phyloP scores from a whole-genome alignment of 2,888 invertebrate genomes.

The Dryobota labecula region DNA sequence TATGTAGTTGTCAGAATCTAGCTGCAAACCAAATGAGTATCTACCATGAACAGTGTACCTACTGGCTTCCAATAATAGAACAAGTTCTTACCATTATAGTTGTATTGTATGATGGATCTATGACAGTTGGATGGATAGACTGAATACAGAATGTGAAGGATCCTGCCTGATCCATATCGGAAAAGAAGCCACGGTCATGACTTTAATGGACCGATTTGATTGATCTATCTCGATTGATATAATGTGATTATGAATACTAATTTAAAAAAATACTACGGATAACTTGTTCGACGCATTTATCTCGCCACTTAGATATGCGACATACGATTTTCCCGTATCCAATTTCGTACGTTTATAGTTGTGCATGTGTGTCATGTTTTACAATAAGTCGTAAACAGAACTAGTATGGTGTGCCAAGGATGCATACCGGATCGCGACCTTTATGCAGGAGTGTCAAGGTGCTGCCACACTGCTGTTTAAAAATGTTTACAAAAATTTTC shows the following conservation, averaged over 20 bases:
- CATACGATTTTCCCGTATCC: conserved; percentile 29
- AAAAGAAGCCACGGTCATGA: neutral
- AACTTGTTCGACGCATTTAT: conserved; percentile 8
- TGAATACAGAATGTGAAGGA: conserved; percentile 15
- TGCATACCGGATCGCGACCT: conserved; percentile 22
- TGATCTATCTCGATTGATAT: conserved; percentile 1
- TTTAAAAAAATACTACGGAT: conserved; percentile 19
- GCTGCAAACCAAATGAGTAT: too few relatives aligned
- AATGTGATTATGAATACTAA: conserved; percentile 31
- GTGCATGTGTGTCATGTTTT: conserved; percentile 26
- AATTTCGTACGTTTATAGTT: conserved; percentile 11
- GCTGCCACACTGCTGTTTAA: too few relatives aligned
- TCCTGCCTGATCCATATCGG: neutral
- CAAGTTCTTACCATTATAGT: neutral
- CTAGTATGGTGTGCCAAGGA: conserved; percentile 28
- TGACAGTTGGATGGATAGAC: conserved; percentile 10
- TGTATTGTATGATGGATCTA: conserved; percentile 1
- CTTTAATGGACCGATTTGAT: conserved; percentile 4
- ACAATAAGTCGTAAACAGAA: conserved; percentile 52
- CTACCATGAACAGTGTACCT: neutral
- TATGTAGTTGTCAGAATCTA: too few relatives aligned
- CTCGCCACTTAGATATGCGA: conserved; percentile 25
- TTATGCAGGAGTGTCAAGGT: too few relatives aligned
- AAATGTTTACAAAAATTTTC: too few relatives aligned
- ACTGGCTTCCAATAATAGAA: neutral